Conservation (phyloP, 2,113 vertebrate species). For the Paralichthys olivaceus region DNA sequence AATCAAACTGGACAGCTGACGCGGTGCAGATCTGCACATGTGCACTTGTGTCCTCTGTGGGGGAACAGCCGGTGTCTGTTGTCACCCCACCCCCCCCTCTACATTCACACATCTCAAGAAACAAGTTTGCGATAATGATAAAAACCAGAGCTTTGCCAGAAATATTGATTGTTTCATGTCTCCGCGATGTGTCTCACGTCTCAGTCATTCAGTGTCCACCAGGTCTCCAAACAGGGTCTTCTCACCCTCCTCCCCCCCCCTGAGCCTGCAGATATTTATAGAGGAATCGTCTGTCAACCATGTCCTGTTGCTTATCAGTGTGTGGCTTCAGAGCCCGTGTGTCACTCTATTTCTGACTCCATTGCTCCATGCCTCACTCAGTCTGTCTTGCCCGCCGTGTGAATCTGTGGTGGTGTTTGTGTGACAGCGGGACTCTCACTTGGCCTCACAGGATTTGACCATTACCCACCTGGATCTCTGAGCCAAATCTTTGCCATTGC, state of each 20-base stretch:
- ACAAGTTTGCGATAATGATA: background rate
- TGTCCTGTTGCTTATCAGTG: slow-evolving; percentile 82
- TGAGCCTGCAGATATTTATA: slow-evolving; percentile 88
- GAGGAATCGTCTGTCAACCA: slow-evolving; percentile 83
- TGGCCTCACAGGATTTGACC: slow-evolving; percentile 27
- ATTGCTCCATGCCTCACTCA: slow-evolving; percentile 44
- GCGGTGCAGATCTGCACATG: slow-evolving; percentile 42
- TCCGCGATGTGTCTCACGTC: slow-evolving; percentile 1
- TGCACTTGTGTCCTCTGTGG: slow-evolving; percentile 8
- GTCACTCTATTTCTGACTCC: slow-evolving; percentile 77
- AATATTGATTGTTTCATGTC: background rate
- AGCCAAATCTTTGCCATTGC: background rate
- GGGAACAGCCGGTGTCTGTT: background rate
- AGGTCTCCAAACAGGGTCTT: slow-evolving; percentile 73
- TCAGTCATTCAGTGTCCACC: slow-evolving; percentile 18
- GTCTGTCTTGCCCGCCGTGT: slow-evolving; percentile 34
- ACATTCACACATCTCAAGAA: background rate
- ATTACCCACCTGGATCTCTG: slow-evolving; percentile 46
- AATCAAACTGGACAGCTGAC: slow-evolving; percentile 68
- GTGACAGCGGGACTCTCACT: slow-evolving; percentile 48
- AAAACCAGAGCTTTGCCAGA: background rate
- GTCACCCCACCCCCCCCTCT: background rate
- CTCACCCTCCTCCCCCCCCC: slow-evolving; percentile 44
- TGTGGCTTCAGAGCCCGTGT: slow-evolving; percentile 27
- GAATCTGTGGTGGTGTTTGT: slow-evolving; percentile 48